phyloP scores from a whole-genome alignment of 2,113 vertebrate genomes.

The Amphiprion ocellaris region DNA sequence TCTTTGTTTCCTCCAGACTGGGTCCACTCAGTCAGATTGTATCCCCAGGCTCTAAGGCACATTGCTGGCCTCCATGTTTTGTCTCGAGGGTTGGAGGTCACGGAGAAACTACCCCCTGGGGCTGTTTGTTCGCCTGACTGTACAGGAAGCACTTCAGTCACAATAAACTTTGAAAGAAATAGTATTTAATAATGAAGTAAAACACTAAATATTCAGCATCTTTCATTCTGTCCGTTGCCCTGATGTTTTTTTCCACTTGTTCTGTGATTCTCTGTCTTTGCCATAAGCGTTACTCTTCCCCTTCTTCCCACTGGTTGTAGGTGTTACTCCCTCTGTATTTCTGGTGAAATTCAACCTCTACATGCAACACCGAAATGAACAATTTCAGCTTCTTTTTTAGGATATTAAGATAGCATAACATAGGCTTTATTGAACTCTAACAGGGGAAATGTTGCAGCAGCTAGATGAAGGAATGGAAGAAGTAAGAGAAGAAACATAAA shows the following conservation, averaged over 20 bases:
- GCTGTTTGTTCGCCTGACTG: not conserved
- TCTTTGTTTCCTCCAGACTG: conserved; percentile 50
- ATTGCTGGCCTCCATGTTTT: conserved; percentile 2
- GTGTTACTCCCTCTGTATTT: conserved; percentile 21
- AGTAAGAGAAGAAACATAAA: too few species aligned
- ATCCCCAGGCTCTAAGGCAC: conserved; percentile 11
- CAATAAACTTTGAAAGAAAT: not conserved
- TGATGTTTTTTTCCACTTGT: not conserved
- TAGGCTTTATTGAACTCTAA: too few species aligned
- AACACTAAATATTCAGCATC: not conserved
- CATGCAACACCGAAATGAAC: too few species aligned
- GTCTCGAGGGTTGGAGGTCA: conserved; percentile 36
- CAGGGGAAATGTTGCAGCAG: too few species aligned
- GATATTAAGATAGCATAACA: too few species aligned
- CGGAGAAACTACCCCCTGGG: not conserved
- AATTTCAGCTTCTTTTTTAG: too few species aligned
- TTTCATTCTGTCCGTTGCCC: not conserved
- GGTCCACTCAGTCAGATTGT: not conserved
- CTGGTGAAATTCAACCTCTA: not conserved
- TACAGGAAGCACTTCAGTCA: not conserved
- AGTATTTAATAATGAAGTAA: not conserved
- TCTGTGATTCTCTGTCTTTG: not conserved
- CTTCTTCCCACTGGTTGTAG: not conserved
- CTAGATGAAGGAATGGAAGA: too few species aligned
- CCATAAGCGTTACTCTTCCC: not conserved